These are phyloP conservation scores for Hirtodrosophila trivittata DNA, from an alignment of 2,888 invertebrate genomes.

Conservation along the genomic window DNA sequence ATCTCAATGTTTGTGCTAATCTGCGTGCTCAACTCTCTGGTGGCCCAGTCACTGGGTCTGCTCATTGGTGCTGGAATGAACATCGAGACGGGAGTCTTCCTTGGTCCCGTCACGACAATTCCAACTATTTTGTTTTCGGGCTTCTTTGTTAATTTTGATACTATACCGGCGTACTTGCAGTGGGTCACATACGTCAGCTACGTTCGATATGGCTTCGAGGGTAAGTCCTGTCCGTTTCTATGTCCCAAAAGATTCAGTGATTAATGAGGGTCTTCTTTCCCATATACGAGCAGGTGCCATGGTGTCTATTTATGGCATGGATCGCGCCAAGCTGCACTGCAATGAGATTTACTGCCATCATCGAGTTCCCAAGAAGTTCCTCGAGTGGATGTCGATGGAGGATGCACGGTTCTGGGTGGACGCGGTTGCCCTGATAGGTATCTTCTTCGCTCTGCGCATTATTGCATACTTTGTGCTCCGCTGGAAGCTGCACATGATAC, in stretches of 20 bases:
- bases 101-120: constrained; percentile 95
- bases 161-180: constrained; percentile 93
- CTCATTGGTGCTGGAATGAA: constrained; percentile 96
- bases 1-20: constrained; percentile 85
- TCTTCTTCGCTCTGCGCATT: constrained; percentile 91
- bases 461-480: constrained; percentile 93
- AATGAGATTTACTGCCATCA: constrained; percentile 93
- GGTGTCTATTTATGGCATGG: constrained; percentile 95
- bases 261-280: too few relatives aligned
- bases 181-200: constrained; percentile 96
- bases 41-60: constrained; percentile 95
- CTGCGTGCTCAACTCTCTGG: constrained; percentile 92
- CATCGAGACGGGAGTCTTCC: constrained; percentile 90
- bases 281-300: constrained; percentile 87
- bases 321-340: constrained; percentile 92
- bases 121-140: constrained; percentile 97
- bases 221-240: constrained; percentile 55
- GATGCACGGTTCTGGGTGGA: constrained; percentile 92
- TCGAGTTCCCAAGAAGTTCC: constrained; percentile 91
- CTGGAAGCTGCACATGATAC: constrained; percentile 88
- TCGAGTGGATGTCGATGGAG: constrained; percentile 94
- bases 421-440: constrained; percentile 90
- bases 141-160: constrained; percentile 96
- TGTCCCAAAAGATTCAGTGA: too few relatives aligned
- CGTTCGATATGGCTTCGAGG: constrained; percentile 96